Conservation (phyloP, 30 jellyfish, hydroid and myxozoan genomes). For the Chironex yamaguchii region DNA sequence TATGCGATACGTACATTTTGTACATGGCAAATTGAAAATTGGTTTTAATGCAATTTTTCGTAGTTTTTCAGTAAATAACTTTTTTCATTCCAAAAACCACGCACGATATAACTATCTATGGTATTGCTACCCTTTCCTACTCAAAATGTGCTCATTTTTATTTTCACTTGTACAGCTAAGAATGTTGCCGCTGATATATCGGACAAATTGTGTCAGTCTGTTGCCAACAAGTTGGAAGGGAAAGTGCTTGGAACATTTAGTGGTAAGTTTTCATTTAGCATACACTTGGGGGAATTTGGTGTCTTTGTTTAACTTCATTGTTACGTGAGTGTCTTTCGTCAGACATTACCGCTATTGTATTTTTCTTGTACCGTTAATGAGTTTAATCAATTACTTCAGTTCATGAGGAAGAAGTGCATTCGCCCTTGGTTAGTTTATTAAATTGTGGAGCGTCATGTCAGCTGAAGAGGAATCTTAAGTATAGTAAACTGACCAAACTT, state of each 20-base stretch:
- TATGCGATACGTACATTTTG: no score
- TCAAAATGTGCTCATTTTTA: background rate
- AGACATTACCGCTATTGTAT: background rate
- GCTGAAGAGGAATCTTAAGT: no score
- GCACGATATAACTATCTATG: background rate
- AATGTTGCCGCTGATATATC: slow-evolving; percentile 99
- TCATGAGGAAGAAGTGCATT: no score
- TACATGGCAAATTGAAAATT: no score
- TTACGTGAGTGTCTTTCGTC: background rate
- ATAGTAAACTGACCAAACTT: no score
- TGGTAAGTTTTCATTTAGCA: slow-evolving; percentile 59
- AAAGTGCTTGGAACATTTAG: slow-evolving; percentile 96
- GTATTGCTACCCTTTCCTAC: background rate
- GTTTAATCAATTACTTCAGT: no score
- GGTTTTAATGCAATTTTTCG: no score
- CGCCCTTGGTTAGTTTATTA: no score
- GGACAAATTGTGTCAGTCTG: slow-evolving; percentile 95
- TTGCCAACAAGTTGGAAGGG: slow-evolving; percentile 91
- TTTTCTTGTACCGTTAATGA: no score
- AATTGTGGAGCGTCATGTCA: no score
- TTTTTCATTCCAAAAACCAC: background rate
- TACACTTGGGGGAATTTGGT: background rate
- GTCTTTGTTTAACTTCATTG: background rate
- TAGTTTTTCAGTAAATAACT: no score
- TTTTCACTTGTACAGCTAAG: slow-evolving; percentile 73